These are phyloP conservation scores for Mionectes macconnelli DNA, from an alignment of 2,113 vertebrate genomes.

Conservation along the genomic window DNA sequence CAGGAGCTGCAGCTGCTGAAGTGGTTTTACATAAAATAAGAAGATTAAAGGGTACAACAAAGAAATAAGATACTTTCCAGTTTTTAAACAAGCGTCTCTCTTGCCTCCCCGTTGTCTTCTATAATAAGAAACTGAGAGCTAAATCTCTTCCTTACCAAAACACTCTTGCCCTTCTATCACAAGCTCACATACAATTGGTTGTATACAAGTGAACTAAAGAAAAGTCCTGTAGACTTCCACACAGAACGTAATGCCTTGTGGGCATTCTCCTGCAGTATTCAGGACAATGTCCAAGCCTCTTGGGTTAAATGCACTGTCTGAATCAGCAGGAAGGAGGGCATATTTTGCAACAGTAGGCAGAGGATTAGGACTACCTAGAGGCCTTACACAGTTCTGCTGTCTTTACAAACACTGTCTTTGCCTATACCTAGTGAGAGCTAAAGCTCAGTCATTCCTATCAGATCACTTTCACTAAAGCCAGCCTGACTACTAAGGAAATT, in stretches of 20 bases:
- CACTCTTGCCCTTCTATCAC: neutral
- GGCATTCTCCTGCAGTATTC: neutral
- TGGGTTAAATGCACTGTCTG: neutral
- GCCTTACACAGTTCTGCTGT: neutral
- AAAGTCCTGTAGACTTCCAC: neutral
- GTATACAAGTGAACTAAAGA: neutral
- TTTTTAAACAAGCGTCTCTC: slow-evolving; percentile 7
- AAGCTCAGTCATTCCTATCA: neutral
- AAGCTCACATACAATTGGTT: neutral
- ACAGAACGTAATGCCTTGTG: neutral
- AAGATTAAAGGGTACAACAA: slow-evolving; percentile 48
- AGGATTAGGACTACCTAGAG: neutral
- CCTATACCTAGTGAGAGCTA: neutral
- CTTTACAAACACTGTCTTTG: neutral
- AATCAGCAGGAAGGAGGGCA: neutral
- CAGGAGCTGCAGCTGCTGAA: slow-evolving; percentile 15
- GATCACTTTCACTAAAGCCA: neutral
- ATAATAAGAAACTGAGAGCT: neutral
- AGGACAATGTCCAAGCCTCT: neutral
- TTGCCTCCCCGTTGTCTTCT: neutral
- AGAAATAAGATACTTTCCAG: slow-evolving; percentile 15
- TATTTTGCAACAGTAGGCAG: accelerated
- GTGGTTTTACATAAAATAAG: slow-evolving; percentile 54
- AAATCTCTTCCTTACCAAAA: neutral
- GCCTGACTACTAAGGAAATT: neutral